phyloP scores from a whole-genome alignment of 1,140 invertebrate genomes.

The Armadillidium nasatum region DNA sequence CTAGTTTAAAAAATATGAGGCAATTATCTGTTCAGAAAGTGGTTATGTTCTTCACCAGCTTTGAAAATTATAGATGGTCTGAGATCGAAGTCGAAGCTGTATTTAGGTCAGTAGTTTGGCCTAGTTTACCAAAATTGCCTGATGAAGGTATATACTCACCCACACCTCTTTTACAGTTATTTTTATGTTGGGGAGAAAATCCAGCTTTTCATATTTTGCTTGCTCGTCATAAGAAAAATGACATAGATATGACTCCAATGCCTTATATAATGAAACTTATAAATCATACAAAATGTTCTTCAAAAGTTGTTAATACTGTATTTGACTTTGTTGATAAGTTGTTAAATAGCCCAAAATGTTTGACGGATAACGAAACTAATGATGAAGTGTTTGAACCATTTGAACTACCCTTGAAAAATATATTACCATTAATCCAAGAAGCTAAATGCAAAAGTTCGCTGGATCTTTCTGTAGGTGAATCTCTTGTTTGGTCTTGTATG shows the following conservation, averaged over 20 bases:
- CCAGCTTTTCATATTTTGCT: slow-evolving; percentile 69
- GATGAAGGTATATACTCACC: slow-evolving; percentile 76
- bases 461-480: slow-evolving; percentile 64
- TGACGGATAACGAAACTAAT: slow-evolving; percentile 55
- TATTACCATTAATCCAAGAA: slow-evolving; percentile 5
- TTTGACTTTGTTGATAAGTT: slow-evolving; percentile 75
- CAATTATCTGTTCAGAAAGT: slow-evolving; percentile 47
- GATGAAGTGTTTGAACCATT: slow-evolving; percentile 42
- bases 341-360: slow-evolving; percentile 56
- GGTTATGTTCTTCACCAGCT: slow-evolving; percentile 69
- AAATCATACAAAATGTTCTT: slow-evolving; percentile 60
- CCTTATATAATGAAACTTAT: slow-evolving; percentile 66
- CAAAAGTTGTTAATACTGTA: slow-evolving; percentile 63
- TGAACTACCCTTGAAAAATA: neutral
- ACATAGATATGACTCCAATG: slow-evolving; percentile 56
- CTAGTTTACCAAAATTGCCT: slow-evolving; percentile 67
- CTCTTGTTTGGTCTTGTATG: slow-evolving; percentile 68
- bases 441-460: slow-evolving; percentile 27
- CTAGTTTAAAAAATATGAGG: slow-evolving; percentile 63
- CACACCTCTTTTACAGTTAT: slow-evolving; percentile 71
- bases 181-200: slow-evolving; percentile 69
- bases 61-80: slow-evolving; percentile 69
- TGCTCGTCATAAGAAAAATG: slow-evolving; percentile 56
- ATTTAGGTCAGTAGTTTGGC: slow-evolving; percentile 74
- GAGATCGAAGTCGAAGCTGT: slow-evolving; percentile 66